Conservation (phyloP, 2,797 vertebrate genomes). For the Taenioides sp. region DNA sequence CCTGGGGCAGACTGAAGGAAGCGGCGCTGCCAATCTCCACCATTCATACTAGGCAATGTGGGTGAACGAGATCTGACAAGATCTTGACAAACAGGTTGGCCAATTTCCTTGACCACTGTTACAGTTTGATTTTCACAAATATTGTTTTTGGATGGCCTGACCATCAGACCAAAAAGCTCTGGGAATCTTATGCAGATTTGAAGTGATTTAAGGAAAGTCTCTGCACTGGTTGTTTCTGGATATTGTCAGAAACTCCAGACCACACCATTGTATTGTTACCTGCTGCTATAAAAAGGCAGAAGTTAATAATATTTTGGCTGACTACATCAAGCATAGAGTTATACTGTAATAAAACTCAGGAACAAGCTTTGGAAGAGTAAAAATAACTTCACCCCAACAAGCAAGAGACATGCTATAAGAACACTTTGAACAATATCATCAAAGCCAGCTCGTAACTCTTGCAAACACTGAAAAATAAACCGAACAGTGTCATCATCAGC, state of each 20-base stretch:
- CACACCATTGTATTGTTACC: background rate
- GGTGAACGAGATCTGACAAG: too few relatives aligned
- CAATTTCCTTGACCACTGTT: too few relatives aligned
- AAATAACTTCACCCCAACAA: constrained; percentile 8
- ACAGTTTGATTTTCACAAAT: too few relatives aligned
- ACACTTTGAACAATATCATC: constrained; percentile 18
- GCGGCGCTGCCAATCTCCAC: too few relatives aligned
- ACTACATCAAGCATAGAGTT: background rate
- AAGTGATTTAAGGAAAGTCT: too few relatives aligned
- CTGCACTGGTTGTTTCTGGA: background rate
- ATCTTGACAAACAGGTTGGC: too few relatives aligned
- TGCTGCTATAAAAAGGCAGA: background rate
- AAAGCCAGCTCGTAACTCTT: constrained; percentile 1
- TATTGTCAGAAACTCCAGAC: background rate
- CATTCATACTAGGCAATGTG: too few relatives aligned
- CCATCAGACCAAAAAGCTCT: too few relatives aligned
- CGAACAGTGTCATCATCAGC: constrained; percentile 28
- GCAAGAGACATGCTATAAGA: constrained; percentile 9
- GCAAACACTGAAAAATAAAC: constrained; percentile 5
- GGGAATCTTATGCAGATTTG: too few relatives aligned
- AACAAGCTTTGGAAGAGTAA: background rate
- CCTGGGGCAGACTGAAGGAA: too few relatives aligned
- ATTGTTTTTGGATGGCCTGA: too few relatives aligned
- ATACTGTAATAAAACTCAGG: background rate
- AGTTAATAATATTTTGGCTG: background rate